Evolutionary conservation across 1,140 invertebrate species (phyloP), one percentile per base, ranked within the genome.

Genomic region (Chironomus striatipennis): DNA sequence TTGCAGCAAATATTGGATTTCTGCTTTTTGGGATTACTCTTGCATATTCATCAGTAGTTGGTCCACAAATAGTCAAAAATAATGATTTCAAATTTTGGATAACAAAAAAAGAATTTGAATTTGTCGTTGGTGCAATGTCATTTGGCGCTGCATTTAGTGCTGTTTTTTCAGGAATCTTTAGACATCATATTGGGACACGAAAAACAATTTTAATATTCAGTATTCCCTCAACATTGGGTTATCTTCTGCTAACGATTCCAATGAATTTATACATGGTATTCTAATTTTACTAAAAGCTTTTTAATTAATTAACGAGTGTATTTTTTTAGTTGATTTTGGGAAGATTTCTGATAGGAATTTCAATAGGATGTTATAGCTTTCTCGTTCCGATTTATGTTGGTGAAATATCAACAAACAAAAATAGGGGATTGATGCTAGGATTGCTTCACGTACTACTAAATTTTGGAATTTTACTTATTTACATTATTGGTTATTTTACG

Each of bases 331-430:
- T 70, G 17, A 70, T 70, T 18, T 15, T 21, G n/a, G 91, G 91
- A 2, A 85, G 91, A 42, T 86, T 92, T 75, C 84, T 92, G 6
- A 87, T 87, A 15, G 90, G 90, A 2, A 78, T 90, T n/a, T 86
- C 86, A 17, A 79, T 79, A 17, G 93, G 94, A 17, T 88, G 91
- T 5, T 88, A 90, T 10, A 93, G 91, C 77, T 86, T 90, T 1
- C 85, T 86, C 3, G 88, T 86, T 0, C 91, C 91, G 1, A 82
- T 92, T 76, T 94, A 93, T 77, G 88, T 89, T 0, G 88, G 87
- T 0, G 92, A 93, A 83, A 90, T 90, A 8, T 85, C 89, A 0
- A 87, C 91, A 75, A 88, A 85, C 20, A 80, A 85, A 0, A 85
- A 92, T 47, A 84, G 92, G 21, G 93, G 92, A 1, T 85, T 85